A percentile compares a stretch with the other conserved stretches of the same genome.
phyloP scores from a whole-genome alignment of 2,113 vertebrate genomes.

The Pavo muticus region DNA sequence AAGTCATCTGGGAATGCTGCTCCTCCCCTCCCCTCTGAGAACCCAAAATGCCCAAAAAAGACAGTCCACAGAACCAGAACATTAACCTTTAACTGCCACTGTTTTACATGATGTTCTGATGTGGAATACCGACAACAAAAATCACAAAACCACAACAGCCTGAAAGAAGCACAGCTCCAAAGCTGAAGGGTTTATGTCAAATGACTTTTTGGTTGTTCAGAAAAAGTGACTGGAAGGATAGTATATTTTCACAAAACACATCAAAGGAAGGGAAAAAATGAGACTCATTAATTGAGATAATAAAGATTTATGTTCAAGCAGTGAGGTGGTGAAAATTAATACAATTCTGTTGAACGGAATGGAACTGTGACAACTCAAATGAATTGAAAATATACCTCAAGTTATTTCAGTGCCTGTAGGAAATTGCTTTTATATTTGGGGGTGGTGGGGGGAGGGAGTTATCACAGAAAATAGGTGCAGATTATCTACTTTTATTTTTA shows the following conservation, averaged over 20 bases:
- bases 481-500: neutral
- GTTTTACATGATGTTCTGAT: too few relatives aligned
- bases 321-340: constrained; percentile 48
- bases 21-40: too few relatives aligned
- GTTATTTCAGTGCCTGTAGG: neutral
- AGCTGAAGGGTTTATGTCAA: too few relatives aligned
- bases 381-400: constrained; percentile 12
- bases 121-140: too few relatives aligned
- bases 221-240: neutral
- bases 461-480: neutral
- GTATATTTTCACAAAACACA: neutral
- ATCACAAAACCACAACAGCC: too few relatives aligned
- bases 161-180: too few relatives aligned
- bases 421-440: neutral
- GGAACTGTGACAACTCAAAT: neutral
- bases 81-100: too few relatives aligned
- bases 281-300: constrained; percentile 41
- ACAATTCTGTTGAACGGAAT: neutral
- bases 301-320: constrained; percentile 47
- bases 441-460: neutral
- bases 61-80: too few relatives aligned
- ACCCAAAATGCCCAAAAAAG: too few relatives aligned
- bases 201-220: neutral
- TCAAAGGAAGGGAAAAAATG: neutral
- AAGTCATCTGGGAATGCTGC: too few relatives aligned